Base-by-base conservation (phyloP, 2,113 vertebrate species). In the Fregata magnificens region DNA sequence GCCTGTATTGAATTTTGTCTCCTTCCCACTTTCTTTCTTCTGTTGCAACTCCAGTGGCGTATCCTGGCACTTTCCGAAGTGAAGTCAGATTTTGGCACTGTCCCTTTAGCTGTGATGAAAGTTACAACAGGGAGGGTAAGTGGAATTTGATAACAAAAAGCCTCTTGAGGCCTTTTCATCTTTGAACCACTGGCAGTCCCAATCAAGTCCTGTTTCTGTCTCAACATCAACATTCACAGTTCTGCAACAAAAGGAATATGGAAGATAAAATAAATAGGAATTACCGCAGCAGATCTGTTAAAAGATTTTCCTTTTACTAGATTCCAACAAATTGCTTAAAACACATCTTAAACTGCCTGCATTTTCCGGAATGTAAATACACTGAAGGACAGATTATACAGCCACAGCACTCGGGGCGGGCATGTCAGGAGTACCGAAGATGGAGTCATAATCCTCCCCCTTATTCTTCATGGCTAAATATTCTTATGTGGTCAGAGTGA, bases 91-190 rank as follows among this genome's bases (percentile, higher is more conserved):
- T 93, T 95, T 97, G 94, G 97, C 95, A 94, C 38, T 6, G 2
- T 83, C 76, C 40, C 76, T 93, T 97, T 67, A 86, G 45, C 62
- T 95, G 70, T 91, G 93, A 94, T 93, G 96, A 93, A 95, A 96
- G 84, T 93, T 96, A 91, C 84, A 92, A 82, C 58, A 66, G 74
- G 82, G 93, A 93, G 94, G 70, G 52, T 90, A 87, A 97, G 87
- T 91, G 89, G 94, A 97, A 95, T 93, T 97, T 95, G 95, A 97
- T 97, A 96, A 95, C 94, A 97, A 93, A 97, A 91, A 92, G 50
- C 50, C 84, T 88, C 95, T 63, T 0, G 59, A 82, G 89, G 87
- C 82, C 74, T 95, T 96, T 97, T 96, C 94, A 93, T 97, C 94
- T 93, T 93, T 96, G 91, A 93, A 88, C 86, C 66, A 91, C 66